Evolutionary conservation across 2,888 invertebrate species (phyloP).

Genomic region (Penaeus monodon): DNA sequence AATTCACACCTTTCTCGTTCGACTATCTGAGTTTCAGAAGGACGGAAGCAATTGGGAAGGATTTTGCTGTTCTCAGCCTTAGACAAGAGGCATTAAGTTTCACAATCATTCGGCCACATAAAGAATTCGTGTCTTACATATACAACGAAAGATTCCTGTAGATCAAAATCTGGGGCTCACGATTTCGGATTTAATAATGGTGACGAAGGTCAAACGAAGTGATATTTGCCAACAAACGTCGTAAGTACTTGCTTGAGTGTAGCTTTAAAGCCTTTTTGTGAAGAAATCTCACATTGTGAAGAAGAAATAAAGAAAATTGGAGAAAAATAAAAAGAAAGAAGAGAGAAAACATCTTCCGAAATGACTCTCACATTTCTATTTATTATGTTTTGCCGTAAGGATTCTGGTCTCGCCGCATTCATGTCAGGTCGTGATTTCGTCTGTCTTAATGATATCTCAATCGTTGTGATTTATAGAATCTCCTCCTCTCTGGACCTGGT

Average conservation of each 20-base stretch:
- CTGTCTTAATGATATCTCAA: slow-evolving; percentile 25
- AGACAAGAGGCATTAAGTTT: not conserved
- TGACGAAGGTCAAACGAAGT: too few relatives aligned
- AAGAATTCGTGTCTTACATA: not conserved
- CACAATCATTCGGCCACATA: not conserved
- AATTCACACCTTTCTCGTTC: slow-evolving; percentile 17
- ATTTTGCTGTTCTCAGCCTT: not conserved
- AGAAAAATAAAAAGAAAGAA: too few relatives aligned
- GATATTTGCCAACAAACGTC: too few relatives aligned
- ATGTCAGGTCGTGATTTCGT: slow-evolving; percentile 25
- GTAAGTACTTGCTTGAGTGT: too few relatives aligned
- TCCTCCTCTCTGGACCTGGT: not conserved
- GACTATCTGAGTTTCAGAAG: not conserved
- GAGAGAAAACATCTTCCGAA: too few relatives aligned
- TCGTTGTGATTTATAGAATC: slow-evolving; percentile 15
- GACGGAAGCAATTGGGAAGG: not conserved
- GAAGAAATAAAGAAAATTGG: too few relatives aligned
- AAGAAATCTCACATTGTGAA: too few relatives aligned
- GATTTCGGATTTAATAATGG: not conserved
- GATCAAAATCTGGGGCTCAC: slow-evolving; percentile 23
- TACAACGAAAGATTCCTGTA: not conserved
- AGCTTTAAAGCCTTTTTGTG: too few relatives aligned
- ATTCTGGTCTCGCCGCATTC: not conserved
- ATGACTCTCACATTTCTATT: not conserved
- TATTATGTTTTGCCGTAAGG: not conserved